These are phyloP conservation scores for Chondrosia reniformis DNA, from an alignment of 37 sponge, comb jelly and placozoan species.

Conservation along the genomic window DNA sequence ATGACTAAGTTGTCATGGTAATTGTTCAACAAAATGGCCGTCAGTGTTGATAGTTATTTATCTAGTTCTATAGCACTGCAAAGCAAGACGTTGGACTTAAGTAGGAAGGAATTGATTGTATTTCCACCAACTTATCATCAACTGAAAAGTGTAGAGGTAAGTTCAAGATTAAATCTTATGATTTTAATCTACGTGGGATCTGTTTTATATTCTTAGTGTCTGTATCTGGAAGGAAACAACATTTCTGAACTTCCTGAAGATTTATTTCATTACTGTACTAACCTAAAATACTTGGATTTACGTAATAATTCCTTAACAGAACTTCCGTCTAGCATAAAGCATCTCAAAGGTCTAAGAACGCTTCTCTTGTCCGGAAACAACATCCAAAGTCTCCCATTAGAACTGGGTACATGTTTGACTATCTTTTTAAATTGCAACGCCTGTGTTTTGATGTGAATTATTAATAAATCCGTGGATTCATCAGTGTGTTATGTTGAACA, in stretches of 20 bases:
- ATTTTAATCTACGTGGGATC: background rate
- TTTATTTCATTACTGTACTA: constrained; percentile 45
- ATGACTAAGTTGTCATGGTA: no score
- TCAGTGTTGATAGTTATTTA: background rate
- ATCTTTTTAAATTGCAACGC: background rate
- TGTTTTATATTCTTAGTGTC: constrained; percentile 33
- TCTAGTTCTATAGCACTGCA: constrained; percentile 14
- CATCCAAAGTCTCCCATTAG: constrained; percentile 54
- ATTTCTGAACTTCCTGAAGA: constrained; percentile 54
- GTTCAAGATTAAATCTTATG: background rate
- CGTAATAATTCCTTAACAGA: constrained; percentile 63
- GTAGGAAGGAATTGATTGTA: background rate
- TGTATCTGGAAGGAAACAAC: constrained; percentile 81
- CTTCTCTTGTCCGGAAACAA: constrained; percentile 76
- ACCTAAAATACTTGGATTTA: constrained; percentile 78
- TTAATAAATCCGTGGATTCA: no score
- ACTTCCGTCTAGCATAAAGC: constrained; percentile 55
- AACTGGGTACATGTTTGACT: constrained; percentile 42
- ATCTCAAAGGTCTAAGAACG: constrained; percentile 52
- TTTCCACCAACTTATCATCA: background rate
- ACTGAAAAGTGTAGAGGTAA: background rate
- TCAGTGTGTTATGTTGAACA: background rate
- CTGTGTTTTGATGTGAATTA: background rate
- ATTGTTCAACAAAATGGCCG: constrained; percentile 25
- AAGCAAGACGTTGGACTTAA: background rate